phyloP scores from a whole-genome alignment of 1,140 invertebrate species.

The Leptonema lineaticorne region DNA sequence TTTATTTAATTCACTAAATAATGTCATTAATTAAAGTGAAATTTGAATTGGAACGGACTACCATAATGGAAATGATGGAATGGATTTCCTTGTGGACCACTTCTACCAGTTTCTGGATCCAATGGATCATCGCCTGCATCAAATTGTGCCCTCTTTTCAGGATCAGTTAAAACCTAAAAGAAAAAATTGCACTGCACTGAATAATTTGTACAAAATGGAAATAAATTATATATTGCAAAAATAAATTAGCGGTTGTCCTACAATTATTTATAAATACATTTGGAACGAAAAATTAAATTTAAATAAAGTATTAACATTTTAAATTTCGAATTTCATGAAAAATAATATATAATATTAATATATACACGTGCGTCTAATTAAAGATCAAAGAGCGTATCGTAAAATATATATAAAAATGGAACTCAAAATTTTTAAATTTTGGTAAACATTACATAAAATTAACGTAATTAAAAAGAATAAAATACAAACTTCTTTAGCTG shows the following conservation, averaged over 20 bases:
- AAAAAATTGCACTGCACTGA: background rate
- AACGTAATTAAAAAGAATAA: no score
- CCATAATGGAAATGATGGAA: conserved; percentile 87
- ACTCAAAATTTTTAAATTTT: no score
- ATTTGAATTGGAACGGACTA: conserved; percentile 93
- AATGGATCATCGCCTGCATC: conserved; percentile 96
- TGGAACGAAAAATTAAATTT: no score
- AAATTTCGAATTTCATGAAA: no score
- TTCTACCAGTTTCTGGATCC: conserved; percentile 83
- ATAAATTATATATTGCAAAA: background rate
- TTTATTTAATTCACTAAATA: background rate
- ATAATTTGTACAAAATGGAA: background rate
- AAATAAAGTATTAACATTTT: no score
- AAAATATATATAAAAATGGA: no score
- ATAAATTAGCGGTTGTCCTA: background rate
- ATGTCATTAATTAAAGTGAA: conserved; percentile 79
- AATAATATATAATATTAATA: no score
- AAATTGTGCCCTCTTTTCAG: conserved; percentile 90
- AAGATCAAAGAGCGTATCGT: no score
- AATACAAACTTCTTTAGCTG: conserved; percentile 89
- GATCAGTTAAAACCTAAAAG: conserved; percentile 66
- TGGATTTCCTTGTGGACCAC: conserved; percentile 73
- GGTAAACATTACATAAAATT: no score
- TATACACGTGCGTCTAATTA: no score
- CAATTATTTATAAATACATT: no score